phyloP scores from a whole-genome alignment of 2,113 vertebrate genomes.

The Sorex araneus region DNA sequence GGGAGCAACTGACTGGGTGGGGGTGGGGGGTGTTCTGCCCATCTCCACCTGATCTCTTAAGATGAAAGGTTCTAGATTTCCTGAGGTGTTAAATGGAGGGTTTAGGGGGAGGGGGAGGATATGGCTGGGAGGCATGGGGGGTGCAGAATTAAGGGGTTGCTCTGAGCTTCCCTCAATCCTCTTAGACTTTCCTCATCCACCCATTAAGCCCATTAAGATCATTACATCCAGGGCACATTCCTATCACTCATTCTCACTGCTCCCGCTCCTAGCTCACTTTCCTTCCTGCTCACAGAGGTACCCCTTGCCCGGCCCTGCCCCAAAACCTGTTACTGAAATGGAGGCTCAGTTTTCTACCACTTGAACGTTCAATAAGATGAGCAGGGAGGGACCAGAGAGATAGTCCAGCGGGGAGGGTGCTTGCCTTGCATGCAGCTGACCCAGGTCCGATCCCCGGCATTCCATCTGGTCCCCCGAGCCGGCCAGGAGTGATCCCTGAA shows the following conservation, averaged over 20 bases:
- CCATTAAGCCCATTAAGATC: conserved; percentile 78
- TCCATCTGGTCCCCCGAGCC: too few relatives aligned
- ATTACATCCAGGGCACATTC: conserved; percentile 55
- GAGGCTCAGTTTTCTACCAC: not conserved
- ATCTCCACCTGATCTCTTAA: not conserved
- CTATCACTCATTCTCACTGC: conserved; percentile 52
- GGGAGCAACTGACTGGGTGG: too few relatives aligned
- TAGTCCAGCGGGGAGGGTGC: too few relatives aligned
- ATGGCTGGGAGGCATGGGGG: not conserved
- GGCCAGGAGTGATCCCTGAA: too few relatives aligned
- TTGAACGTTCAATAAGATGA: not conserved
- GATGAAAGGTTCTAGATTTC: conserved; percentile 7
- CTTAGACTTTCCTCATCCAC: conserved; percentile 73
- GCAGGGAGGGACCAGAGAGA: not conserved
- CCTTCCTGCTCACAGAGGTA: conserved; percentile 3
- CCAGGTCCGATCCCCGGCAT: too few relatives aligned
- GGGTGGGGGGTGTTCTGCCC: not conserved
- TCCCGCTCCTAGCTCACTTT: conserved; percentile 4
- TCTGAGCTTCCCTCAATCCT: conserved; percentile 70
- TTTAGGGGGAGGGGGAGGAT: not conserved
- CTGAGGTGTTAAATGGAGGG: not conserved
- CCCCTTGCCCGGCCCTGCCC: not conserved
- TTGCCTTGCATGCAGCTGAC: too few relatives aligned
- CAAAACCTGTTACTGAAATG: not conserved
- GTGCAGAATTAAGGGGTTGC: conserved; percentile 60